Evolutionary conservation across 2,797 vertebrate genomes (phyloP).

Genomic region (Tokudaia tokunoshimensis): DNA sequence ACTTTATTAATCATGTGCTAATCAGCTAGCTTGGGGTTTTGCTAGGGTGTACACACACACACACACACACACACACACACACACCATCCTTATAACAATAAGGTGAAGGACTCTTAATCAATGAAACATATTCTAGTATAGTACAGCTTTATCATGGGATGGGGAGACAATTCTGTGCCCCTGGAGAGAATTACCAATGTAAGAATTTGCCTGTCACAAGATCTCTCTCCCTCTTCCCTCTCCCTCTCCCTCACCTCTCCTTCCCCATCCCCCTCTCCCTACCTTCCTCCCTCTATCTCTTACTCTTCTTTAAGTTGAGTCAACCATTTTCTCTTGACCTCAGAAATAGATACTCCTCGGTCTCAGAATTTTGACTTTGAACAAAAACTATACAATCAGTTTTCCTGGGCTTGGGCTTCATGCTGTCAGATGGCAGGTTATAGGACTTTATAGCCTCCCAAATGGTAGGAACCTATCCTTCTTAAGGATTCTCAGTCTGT

Average conservation of each 20-base stretch:
- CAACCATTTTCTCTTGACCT: neutral
- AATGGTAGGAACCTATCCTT: neutral
- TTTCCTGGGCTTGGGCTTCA: neutral
- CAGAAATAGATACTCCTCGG: neutral
- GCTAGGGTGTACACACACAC: neutral
- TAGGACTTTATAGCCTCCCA: neutral
- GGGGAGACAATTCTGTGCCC: neutral
- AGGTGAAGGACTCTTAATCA: neutral
- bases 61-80: neutral
- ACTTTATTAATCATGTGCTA: conserved; percentile 2
- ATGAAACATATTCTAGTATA: neutral
- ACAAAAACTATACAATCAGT: neutral
- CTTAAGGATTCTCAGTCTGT: neutral
- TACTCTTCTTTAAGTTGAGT: neutral
- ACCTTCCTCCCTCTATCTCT: neutral
- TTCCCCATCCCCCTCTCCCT: neutral
- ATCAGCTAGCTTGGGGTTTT: neutral
- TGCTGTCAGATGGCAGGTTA: neutral
- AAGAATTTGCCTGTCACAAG: neutral
- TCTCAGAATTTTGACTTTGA: neutral
- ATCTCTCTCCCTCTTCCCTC: neutral
- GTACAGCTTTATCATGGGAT: neutral
- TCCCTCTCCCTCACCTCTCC: neutral
- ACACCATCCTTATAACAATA: neutral
- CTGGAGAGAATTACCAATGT: neutral